phyloP scores from a whole-genome alignment of 2,113 vertebrate species.

The Podocnemis expansa region DNA sequence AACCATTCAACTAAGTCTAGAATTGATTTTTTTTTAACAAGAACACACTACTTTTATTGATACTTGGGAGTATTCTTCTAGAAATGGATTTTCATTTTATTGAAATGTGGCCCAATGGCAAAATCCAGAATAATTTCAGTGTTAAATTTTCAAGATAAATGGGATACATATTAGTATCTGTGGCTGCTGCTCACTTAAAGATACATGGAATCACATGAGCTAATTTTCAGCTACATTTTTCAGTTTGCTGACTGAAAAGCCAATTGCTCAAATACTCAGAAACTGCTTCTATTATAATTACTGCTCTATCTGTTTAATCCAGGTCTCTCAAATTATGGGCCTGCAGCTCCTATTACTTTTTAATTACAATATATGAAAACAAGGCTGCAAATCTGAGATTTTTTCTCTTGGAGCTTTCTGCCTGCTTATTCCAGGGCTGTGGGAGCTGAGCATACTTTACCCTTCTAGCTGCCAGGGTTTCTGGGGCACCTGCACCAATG shows the following conservation, averaged over 20 bases:
- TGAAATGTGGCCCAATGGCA: background rate
- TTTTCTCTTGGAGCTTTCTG: background rate
- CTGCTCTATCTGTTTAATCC: background rate
- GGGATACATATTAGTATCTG: background rate
- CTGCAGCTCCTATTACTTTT: background rate
- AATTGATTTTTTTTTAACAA: background rate
- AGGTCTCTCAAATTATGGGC: background rate
- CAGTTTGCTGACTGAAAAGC: background rate
- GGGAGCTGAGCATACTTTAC: background rate
- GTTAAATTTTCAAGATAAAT: background rate
- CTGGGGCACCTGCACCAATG: background rate
- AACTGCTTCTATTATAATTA: background rate
- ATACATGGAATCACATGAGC: background rate
- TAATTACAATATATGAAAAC: background rate
- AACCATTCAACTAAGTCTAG: accelerated
- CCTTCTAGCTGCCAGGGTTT: background rate
- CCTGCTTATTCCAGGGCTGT: background rate
- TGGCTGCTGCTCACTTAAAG: background rate
- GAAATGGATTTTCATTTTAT: background rate
- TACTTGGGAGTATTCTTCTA: background rate
- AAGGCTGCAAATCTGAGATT: background rate
- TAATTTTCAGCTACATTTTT: background rate
- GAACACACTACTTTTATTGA: background rate
- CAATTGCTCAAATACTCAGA: background rate
- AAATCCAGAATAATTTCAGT: background rate